Conservation (phyloP, 2,888 invertebrate genomes). For the Temnothorax unifasciatus region DNA sequence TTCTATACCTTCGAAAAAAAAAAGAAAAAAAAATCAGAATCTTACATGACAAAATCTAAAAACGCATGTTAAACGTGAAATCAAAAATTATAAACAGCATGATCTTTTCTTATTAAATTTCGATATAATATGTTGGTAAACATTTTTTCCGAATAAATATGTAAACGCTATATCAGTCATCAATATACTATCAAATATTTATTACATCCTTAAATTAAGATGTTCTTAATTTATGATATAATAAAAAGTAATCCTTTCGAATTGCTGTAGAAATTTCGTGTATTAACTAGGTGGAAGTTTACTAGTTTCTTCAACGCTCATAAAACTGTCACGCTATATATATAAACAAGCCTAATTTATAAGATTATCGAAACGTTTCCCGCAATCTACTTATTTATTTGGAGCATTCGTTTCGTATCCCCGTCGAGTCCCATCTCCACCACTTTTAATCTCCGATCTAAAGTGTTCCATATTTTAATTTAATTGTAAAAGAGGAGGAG, state of each 20-base stretch:
- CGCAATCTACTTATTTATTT: slow-evolving; percentile 3
- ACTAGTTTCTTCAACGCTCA: not conserved
- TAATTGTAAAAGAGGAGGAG: not conserved
- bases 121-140: not conserved
- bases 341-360: slow-evolving; percentile 7
- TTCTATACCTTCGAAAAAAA: not conserved
- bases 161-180: not conserved
- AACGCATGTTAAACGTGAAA: not conserved
- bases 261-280: not conserved
- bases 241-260: not conserved
- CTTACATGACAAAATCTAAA: not conserved
- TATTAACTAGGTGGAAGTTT: not conserved
- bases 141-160: not conserved
- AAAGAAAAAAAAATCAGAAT: not conserved
- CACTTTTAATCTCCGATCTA: slow-evolving; percentile 29
- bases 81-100: not conserved
- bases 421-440: slow-evolving; percentile 1
- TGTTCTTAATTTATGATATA: not conserved
- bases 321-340: slow-evolving; percentile 7
- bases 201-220: not conserved
- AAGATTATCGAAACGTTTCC: slow-evolving; percentile 10
- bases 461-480: slow-evolving; percentile 32
- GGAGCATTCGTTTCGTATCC: slow-evolving; percentile 18
- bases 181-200: not conserved
- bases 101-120: not conserved